Evolutionary conservation across 2,797 vertebrate species (phyloP), one percentile per base, ranked within the genome.

Genomic region (Petrocephalus sullivani): DNA sequence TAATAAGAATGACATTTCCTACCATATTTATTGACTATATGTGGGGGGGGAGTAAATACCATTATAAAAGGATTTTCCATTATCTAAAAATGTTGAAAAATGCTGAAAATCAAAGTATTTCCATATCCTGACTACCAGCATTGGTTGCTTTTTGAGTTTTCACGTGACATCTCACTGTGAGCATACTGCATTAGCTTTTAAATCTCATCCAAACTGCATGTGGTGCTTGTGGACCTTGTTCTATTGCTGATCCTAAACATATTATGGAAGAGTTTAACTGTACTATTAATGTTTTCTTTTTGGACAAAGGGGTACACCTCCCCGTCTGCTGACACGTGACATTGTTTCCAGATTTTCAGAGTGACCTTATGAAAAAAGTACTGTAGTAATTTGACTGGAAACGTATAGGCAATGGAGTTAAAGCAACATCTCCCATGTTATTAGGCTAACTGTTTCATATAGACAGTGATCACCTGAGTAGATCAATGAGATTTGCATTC

Each of bases 61-160:
- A 83, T 83, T 53, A 53, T 83, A 83, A 82, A 82, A 82, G 9
- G 46, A 21, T 83, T 51, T 83, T 53, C 81, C 21, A 53, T 83
- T 5, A 53, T 51, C 19, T 53, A 28, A 51, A 83, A 21, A 21
- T 83, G 19, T 21, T 49, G 14, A 41, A 81, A 81, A 81, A 49
- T 23, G 4, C 81, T 83, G 49, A 51, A 83, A 83, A 51, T 83
- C 41, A 10, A 83, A 83, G 41, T 23, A 23, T 83, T 51, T 83
- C n/a, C 81, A 10, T 10, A 83, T n/a, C 41, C 19, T 83, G 81
- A 28, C 9, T 51, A 16, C 21, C 71, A 78, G 41, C 8, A 53
- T 83, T 78, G 41, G 10, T 46, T 46, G 37, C 37, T 78, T 41
- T 78, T 78, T 41, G 16, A n/a, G 16, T 46, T 41, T 78, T 78